Percentiles rank a stretch among this genome's conserved stretches.
phyloP scores from a whole-genome alignment of 2,888 invertebrate species.

The Junonia oenone region DNA sequence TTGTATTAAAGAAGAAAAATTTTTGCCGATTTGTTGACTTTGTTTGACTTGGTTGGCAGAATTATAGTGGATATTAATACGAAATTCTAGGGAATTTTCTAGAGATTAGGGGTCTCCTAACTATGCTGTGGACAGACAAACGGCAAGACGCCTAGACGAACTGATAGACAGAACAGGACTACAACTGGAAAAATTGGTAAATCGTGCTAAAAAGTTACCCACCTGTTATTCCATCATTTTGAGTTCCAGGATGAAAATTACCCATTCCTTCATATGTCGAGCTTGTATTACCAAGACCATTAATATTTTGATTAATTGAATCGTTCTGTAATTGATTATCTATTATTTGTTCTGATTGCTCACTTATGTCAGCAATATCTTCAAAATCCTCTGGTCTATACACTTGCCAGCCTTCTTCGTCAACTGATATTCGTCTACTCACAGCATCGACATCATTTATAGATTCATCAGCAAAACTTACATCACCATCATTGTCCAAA shows the following conservation, averaged over 20 bases:
- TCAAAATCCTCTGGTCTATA: slow-evolving; percentile 69
- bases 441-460: slow-evolving; percentile 9
- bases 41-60: too few species aligned
- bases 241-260: slow-evolving; percentile 79
- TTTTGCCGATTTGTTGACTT: too few species aligned
- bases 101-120: too few species aligned
- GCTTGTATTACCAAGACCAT: slow-evolving; percentile 17
- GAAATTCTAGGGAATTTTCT: too few species aligned
- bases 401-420: slow-evolving; percentile 80
- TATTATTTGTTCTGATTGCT: neutral
- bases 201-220: slow-evolving; percentile 21
- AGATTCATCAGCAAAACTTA: slow-evolving; percentile 39
- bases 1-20: neutral
- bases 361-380: too few species aligned
- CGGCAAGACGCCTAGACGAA: too few species aligned
- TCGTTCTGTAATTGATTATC: neutral
- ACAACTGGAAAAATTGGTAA: too few species aligned
- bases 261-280: slow-evolving; percentile 69
- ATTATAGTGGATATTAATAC: too few species aligned
- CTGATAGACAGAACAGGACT: too few species aligned
- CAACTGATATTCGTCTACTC: slow-evolving; percentile 42
- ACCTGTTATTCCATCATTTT: slow-evolving; percentile 84
- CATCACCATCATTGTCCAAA: slow-evolving; percentile 49
- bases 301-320: slow-evolving; percentile 18
- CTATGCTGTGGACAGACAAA: too few species aligned